Evolutionary conservation across 2,113 vertebrate genomes (phyloP).

Genomic region (Paramormyrops kingsleyae): DNA sequence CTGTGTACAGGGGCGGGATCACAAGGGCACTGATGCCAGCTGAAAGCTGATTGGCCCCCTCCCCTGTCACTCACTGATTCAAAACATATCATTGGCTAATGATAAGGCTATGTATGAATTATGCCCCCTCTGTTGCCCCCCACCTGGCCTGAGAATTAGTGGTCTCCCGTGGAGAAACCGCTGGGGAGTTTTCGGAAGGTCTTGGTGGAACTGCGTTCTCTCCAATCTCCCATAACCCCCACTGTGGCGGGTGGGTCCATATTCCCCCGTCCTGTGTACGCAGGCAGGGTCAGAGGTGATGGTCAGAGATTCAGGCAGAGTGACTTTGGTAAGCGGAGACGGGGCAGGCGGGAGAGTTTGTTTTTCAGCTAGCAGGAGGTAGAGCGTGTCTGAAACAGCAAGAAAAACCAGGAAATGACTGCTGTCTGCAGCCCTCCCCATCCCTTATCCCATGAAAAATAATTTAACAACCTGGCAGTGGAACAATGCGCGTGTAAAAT

Average conservation of each 20-base stretch:
- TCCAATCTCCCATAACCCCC: background rate
- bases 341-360: background rate
- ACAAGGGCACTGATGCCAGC: background rate
- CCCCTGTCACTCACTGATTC: background rate
- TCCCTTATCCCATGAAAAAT: background rate
- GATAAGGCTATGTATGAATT: background rate
- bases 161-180: background rate
- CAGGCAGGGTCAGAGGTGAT: background rate
- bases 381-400: background rate
- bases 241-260: background rate
- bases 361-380: background rate
- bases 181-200: background rate
- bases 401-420: background rate
- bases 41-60: background rate
- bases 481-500: background rate
- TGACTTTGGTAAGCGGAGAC: background rate
- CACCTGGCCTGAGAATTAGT: background rate
- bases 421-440: background rate
- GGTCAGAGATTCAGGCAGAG: background rate
- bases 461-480: slow-evolving; percentile 22
- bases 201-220: background rate
- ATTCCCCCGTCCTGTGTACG: background rate
- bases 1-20: background rate
- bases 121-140: background rate
- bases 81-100: background rate